Percentiles rank a stretch among this genome's conserved stretches.
phyloP scores from a whole-genome alignment of 2,888 invertebrate genomes.

The Aricia artaxerxes region DNA sequence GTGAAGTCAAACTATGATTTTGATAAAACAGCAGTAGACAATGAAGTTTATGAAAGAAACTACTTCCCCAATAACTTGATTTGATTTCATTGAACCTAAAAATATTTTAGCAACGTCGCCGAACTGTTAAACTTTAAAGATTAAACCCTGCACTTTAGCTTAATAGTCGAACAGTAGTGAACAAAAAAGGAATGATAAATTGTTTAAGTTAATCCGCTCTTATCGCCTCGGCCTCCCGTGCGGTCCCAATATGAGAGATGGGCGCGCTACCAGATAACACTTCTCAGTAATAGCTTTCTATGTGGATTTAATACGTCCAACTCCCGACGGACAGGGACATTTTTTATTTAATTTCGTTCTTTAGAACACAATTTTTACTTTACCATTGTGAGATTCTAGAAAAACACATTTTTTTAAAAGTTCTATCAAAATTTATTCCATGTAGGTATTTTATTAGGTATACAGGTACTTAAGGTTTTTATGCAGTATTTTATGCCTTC shows the following conservation, averaged over 20 bases:
- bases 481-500: neutral
- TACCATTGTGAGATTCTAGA: neutral
- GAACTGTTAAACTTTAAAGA: conserved; percentile 37
- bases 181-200: conserved; percentile 77
- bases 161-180: conserved; percentile 64
- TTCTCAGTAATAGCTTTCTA: conserved; percentile 68
- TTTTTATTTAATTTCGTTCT: neutral
- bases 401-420: too few species aligned
- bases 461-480: neutral
- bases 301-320: conserved; percentile 45
- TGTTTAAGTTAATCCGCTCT: conserved; percentile 76
- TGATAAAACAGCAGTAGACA: too few species aligned
- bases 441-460: neutral
- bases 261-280: conserved; percentile 67
- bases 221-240: conserved; percentile 74
- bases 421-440: neutral
- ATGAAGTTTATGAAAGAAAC: too few species aligned
- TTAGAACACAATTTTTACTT: neutral
- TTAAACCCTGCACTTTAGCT: conserved; percentile 33
- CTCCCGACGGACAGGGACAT: neutral
- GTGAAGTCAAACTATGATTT: too few species aligned
- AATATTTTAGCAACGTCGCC: conserved; percentile 8
- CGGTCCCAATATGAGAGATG: conserved; percentile 79
- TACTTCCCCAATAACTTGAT: too few species aligned
- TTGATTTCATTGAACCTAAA: neutral